Conservation (phyloP, 2,888 invertebrate genomes). For the Ornithoptera priamus region DNA sequence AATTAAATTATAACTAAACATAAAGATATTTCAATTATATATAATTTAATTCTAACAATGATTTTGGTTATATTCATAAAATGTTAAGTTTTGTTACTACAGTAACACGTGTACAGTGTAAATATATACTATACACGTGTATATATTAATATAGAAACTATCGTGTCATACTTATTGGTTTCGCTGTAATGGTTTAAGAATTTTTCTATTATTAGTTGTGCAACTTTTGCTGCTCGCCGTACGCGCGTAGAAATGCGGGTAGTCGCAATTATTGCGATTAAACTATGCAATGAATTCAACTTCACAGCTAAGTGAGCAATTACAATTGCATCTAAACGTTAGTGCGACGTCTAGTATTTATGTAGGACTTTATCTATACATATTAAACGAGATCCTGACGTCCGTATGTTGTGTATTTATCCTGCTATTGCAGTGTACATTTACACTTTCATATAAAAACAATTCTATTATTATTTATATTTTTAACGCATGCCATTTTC, state of each 20-base stretch:
- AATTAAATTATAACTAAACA: too few relatives aligned
- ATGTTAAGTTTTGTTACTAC: too few relatives aligned
- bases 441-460: background rate
- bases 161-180: conserved; percentile 56
- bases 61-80: too few relatives aligned
- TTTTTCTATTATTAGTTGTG: conserved; percentile 79
- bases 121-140: background rate
- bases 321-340: conserved; percentile 22
- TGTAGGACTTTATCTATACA: conserved; percentile 17
- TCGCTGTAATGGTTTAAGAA: conserved; percentile 78
- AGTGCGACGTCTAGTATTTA: conserved; percentile 19
- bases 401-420: background rate
- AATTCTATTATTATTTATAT: background rate
- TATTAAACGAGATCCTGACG: conserved; percentile 6
- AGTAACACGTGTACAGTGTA: too few relatives aligned
- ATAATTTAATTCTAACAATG: too few relatives aligned
- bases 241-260: conserved; percentile 16
- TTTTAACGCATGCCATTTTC: background rate
- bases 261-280: conserved; percentile 19
- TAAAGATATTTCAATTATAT: too few relatives aligned
- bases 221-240: conserved; percentile 50
- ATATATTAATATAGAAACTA: background rate
- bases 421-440: background rate
- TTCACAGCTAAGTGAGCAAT: conserved; percentile 27
- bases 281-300: conserved; percentile 27